Evolutionary conservation across 2,113 vertebrate genomes (phyloP), one percentile per base, ranked within the genome.

Genomic region (Myotis davidii): DNA sequence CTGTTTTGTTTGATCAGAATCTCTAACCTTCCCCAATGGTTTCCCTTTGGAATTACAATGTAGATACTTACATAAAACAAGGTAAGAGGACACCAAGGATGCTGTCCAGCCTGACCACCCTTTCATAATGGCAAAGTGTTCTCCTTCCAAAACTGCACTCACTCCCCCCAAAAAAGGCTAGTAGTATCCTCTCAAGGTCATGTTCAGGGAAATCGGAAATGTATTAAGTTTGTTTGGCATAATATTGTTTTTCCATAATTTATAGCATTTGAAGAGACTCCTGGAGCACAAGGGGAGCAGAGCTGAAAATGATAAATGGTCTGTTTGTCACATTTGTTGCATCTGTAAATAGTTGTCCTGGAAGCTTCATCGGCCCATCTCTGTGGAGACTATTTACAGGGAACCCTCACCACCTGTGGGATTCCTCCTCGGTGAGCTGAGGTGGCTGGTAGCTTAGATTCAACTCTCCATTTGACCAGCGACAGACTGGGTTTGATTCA

Each of bases 1-100:
- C 97, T 98, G 79, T 95, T 98, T 97, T 96, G 90, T 97, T 97
- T 96, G 92, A 96, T 84, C 91, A 98, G 97, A 98, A 97, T 91
- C 96, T 96, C 81, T 96, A 98, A 96, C 61, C 61, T 96, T 96
- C 39, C 78, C 79, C 88, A 88, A 39, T 76, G 50, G 83, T 97
- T 98, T 96, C 90, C 87, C 23, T 96, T 10, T 77, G 97, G 95
- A 97, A 94, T 98, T 96, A 83, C 6, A 86, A 39, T 83, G 85
- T 42, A 96, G 87, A 45, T 67, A 29, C 76, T 79, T 88, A 34
- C 9, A 76, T 69, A 84, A 90, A 73, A 37, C 42, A 29, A 94
- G 64, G 9, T 52, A 16, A 90, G 85, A 13, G 13, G 85, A 96
- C 95, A 92, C 82, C 59, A 70, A 95, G 91, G 39, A 39, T 13